phyloP scores from a whole-genome alignment of 1,140 invertebrate genomes.

The Eriosoma lanigerum region DNA sequence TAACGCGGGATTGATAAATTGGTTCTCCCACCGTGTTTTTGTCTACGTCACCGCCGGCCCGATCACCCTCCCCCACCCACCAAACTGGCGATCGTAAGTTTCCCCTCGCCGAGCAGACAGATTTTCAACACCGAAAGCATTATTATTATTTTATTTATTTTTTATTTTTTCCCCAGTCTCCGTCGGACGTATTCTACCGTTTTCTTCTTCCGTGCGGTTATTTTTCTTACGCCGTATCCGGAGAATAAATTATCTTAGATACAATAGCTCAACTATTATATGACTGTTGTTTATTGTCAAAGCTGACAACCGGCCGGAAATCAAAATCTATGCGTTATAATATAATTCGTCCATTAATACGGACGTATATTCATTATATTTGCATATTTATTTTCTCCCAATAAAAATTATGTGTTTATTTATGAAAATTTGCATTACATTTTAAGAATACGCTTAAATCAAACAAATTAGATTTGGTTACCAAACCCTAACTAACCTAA shows the following conservation, averaged over 20 bases:
- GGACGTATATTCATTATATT: no score
- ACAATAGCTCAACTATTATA: no score
- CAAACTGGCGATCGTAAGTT: no score
- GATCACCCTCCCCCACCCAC: no score
- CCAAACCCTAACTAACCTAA: no score
- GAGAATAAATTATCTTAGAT: neutral
- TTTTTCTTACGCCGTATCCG: slow-evolving; percentile 11
- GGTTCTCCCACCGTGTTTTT: neutral
- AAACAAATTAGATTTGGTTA: no score
- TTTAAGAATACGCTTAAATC: no score
- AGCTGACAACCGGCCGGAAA: neutral
- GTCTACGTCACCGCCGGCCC: neutral
- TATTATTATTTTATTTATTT: neutral
- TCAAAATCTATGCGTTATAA: slow-evolving; percentile 6
- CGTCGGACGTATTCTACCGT: neutral
- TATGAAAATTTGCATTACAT: no score
- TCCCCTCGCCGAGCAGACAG: neutral
- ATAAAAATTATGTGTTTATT: no score
- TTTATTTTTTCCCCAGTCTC: neutral
- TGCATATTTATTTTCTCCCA: no score
- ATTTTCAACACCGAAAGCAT: neutral
- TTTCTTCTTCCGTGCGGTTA: neutral
- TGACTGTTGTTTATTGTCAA: no score
- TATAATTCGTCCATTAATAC: no score
- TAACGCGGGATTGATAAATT: neutral